Conservation (phyloP, 2,113 vertebrate genomes). For the Phaethon lepturus region DNA sequence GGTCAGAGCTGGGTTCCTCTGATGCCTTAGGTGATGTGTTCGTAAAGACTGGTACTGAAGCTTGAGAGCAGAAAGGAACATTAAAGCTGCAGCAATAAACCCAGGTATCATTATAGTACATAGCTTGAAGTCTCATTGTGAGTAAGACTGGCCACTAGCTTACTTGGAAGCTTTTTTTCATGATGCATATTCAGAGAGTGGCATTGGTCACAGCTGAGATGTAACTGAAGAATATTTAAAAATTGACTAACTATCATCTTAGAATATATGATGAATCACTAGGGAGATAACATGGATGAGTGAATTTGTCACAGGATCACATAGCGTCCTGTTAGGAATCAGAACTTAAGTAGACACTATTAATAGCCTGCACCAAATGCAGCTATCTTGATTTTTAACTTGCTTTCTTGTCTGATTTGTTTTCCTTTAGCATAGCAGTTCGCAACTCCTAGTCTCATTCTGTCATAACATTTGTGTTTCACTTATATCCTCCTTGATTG, state of each 20-base stretch:
- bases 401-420: not conserved
- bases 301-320: not conserved
- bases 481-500: not conserved
- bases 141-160: not conserved
- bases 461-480: not conserved
- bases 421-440: not conserved
- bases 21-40: not conserved
- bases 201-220: not conserved
- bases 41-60: not conserved
- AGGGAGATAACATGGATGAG: not conserved
- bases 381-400: not conserved
- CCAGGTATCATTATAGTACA: not conserved
- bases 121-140: not conserved
- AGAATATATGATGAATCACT: not conserved
- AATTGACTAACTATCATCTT: not conserved
- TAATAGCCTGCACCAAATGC: not conserved
- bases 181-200: rapidly evolving
- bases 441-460: not conserved
- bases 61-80: not conserved
- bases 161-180: not conserved
- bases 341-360: not conserved
- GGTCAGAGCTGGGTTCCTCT: not conserved
- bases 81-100: not conserved
- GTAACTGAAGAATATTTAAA: not conserved
- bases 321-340: not conserved